Evolutionary conservation across 2,888 invertebrate species (phyloP), one percentile per base, ranked within the genome.

Genomic region (Pantelozetes paolii): DNA sequence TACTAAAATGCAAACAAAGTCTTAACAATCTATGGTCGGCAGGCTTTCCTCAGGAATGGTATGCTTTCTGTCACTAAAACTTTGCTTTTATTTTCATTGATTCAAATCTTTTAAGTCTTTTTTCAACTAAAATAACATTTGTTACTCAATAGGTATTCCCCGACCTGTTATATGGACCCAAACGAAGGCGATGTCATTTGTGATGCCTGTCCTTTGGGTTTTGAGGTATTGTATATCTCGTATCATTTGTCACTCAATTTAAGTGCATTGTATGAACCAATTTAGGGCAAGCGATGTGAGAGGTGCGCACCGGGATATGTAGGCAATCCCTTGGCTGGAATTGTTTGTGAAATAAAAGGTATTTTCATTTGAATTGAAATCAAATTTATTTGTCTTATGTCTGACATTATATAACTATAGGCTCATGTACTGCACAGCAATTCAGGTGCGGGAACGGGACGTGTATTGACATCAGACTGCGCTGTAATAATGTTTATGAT

Each of bases 361-460:
- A 26, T 28, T 2, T 23, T 32, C 11, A 59, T 26, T 62, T 23
- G 5, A 62, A 30, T 23, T 62, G 13, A 30, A 13, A 57, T 6
- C 11, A 57, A 40, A 9, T 9, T 20, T 30, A 32, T 32, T 30
- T 67, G n/a, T 5, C 5, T 15, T 5, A 40, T 18, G 13, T 40
- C 13, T 40, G 6, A 9, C 13, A 6, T 40, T 40, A 40, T 9
- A 40, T 40, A n/a, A n/a, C 8, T 20, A 18, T 23, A 73, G 73
- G 45, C 11, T 13, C 30, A 13, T 73, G 73, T 40, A 30, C 2
- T 13, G 20, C 11, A n/a, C 45, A 83, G 71, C 85, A 89, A 80
- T 88, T 86, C 82, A 84, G 83, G 76, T 90, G 90, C 81, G 82
- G 81, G 74, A 86, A 86, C 81, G 86, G 86, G 5, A 80, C 81